Percentiles rank a stretch among this genome's conserved stretches.
These are phyloP conservation scores for Xestia rhomboidea DNA, from an alignment of 2,888 invertebrate species.

Conservation along the genomic window DNA sequence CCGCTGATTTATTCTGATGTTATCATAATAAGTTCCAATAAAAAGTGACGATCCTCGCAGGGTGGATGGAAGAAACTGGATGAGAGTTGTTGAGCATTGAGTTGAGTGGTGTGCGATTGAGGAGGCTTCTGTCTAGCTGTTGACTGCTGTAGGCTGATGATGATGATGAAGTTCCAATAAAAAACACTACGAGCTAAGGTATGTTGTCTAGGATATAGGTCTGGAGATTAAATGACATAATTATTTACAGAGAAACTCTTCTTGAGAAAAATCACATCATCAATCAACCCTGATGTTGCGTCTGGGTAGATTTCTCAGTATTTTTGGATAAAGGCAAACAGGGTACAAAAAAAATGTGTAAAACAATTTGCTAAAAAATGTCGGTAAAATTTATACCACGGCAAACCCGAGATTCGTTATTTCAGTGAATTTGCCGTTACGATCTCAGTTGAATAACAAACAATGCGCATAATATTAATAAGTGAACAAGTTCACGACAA, in stretches of 20 bases:
- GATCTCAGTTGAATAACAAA: not conserved
- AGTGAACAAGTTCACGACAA: constrained; percentile 28
- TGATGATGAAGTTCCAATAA: not conserved
- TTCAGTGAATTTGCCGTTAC: not conserved
- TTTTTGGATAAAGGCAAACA: not conserved
- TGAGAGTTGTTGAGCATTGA: too few species aligned
- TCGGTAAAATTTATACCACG: not conserved
- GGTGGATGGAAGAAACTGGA: too few species aligned
- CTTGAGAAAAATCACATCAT: not conserved
- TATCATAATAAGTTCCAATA: not conserved
- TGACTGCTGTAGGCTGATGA: too few species aligned
- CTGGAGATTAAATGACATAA: not conserved
- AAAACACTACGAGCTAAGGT: not conserved
- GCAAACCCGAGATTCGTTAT: not conserved
- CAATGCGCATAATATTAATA: not conserved
- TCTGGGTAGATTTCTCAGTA: not conserved
- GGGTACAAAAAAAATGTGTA: not conserved
- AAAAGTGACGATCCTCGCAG: not conserved
- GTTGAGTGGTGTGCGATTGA: too few species aligned
- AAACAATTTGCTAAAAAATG: not conserved
- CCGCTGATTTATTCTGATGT: too few species aligned
- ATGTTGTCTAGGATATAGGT: not conserved
- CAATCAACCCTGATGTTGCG: not conserved
- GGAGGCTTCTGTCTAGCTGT: too few species aligned
- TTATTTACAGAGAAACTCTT: not conserved